phyloP scores from a whole-genome alignment of 2,113 vertebrate species.

The Aptenodytes patagonicus region DNA sequence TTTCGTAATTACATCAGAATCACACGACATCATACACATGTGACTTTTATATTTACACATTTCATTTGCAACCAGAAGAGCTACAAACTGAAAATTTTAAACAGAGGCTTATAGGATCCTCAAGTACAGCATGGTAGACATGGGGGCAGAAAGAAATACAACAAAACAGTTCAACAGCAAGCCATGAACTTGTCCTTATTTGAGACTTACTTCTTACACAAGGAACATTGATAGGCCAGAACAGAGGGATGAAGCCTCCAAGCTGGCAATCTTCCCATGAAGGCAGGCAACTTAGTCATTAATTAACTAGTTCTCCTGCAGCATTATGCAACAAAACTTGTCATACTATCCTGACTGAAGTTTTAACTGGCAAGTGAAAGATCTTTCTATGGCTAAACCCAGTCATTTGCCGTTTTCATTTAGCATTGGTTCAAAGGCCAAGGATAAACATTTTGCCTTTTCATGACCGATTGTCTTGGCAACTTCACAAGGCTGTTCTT shows the following conservation, averaged over 20 bases:
- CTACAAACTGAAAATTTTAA: not conserved
- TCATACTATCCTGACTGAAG: not conserved
- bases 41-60: fast-evolving
- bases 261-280: not conserved
- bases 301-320: not conserved
- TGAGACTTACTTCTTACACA: not conserved
- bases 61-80: not conserved
- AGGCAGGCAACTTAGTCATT: not conserved
- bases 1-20: not conserved
- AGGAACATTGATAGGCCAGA: not conserved
- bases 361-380: not conserved
- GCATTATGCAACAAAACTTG: not conserved
- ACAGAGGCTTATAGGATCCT: not conserved
- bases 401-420: not conserved
- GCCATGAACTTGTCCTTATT: not conserved
- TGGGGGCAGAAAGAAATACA: not conserved
- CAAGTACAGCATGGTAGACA: not conserved
- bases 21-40: not conserved
- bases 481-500: not conserved
- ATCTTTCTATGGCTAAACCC: not conserved
- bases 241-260: not conserved
- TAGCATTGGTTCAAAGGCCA: not conserved
- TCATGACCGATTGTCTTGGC: not conserved
- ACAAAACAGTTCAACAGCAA: not conserved
- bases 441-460: not conserved